Base-by-base conservation (phyloP, 2,113 vertebrate species). In the Hippocampus abdominalis region DNA sequence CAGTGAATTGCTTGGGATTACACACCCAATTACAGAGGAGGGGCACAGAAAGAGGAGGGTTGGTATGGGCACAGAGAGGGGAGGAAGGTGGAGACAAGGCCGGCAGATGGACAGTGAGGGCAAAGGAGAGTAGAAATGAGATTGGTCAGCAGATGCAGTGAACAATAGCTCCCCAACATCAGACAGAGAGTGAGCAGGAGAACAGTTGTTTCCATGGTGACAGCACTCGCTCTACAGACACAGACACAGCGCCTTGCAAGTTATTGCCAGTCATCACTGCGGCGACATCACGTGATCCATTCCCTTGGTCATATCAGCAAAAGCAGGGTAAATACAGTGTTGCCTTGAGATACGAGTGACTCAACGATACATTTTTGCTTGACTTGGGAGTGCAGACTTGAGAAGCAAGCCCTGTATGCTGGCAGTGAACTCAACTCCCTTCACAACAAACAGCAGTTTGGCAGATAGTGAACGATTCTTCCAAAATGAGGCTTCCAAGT, bases 31-130 rank as follows among this genome's bases (percentile, higher is more conserved):
- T 80, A 85, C 75, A 79, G 74, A 78, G 71, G 68, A 73, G 76
- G 72, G 68, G 70, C 62, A 65, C 25, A 9, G 65, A 59, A 69
- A 72, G 66, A 66, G 70, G 27, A 3, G 7, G 62, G 63, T 64
- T 32, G 25, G 1, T 29, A 8, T 16, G 59, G 68, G n/a, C 29
- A 61, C 23, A 23, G 68, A 56, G 21, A 60, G 61, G 12, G 66
- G 61, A 71, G 68, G 68, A 62, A 40, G 70, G 73, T 32, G 72
- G 48, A 71, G 77, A 71, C 71, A 69, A 66, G 62, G 86, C 77
- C 75, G 57, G 62, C 87, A 83, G 87, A 86, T 84, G 83, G 83
- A 64, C 21, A 23, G 2, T 1, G 12, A 3, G 46, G 46, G 69
- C 16, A 60, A 65, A 27, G 54, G 16, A 40, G 59, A 60, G 51